Conservation (phyloP, 1,140 invertebrate species). For the Laupala kohalensis region DNA sequence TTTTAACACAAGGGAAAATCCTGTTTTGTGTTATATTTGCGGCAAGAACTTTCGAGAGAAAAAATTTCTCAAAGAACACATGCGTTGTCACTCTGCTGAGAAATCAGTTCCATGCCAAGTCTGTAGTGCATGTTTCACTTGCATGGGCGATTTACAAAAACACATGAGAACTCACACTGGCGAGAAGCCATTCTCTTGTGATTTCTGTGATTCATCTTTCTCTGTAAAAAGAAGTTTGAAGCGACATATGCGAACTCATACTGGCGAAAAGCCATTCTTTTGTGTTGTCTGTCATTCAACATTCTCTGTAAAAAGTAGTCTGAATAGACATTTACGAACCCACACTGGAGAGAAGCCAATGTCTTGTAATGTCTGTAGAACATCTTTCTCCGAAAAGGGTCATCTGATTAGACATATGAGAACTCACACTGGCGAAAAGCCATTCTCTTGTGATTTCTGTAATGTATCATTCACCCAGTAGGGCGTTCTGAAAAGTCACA, state of each 20-base stretch:
- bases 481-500: constrained; percentile 38
- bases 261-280: constrained; percentile 43
- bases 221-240: no score
- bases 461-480: constrained; percentile 35
- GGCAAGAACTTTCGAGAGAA: no score
- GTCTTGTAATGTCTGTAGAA: not conserved
- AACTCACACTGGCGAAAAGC: constrained; percentile 14
- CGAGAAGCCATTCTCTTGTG: no score
- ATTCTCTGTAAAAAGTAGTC: not conserved
- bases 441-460: constrained; percentile 34
- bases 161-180: no score
- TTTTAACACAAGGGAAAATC: no score
- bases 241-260: constrained; percentile 56
- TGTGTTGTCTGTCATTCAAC: constrained; percentile 23
- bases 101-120: no score
- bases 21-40: no score
- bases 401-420: not conserved
- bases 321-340: constrained; percentile 1
- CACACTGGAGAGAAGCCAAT: constrained; percentile 5
- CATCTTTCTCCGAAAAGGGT: not conserved
- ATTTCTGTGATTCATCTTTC: no score
- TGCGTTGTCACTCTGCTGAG: no score
- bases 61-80: no score
- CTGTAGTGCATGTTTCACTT: no score
- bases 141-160: no score